Conservation (phyloP, 2,113 vertebrate species). For the Neofelis nebulosa region DNA sequence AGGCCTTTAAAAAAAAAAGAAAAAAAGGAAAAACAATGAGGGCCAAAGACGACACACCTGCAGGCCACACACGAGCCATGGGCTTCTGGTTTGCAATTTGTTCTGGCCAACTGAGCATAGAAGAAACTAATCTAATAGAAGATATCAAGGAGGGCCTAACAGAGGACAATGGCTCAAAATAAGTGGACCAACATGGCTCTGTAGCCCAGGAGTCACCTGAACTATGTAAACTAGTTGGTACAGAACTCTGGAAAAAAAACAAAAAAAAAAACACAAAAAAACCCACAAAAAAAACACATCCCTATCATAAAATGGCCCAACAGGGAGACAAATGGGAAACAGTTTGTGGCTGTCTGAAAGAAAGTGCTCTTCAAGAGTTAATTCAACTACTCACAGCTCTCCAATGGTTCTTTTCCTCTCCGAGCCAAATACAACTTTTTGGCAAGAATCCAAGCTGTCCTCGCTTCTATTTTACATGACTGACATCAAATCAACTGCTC, state of each 20-base stretch:
- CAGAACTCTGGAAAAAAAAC: neutral
- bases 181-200: neutral
- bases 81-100: neutral
- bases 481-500: conserved; percentile 24
- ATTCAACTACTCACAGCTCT: neutral
- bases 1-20: neutral
- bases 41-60: neutral
- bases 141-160: neutral
- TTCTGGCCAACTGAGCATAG: neutral
- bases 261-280: no score
- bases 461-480: neutral
- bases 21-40: neutral
- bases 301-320: neutral
- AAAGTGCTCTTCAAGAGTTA: conserved; percentile 4
- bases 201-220: neutral
- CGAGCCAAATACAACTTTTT: neutral
- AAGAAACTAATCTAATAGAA: neutral
- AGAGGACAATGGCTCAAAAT: neutral
- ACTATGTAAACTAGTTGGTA: neutral
- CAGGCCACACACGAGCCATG: neutral
- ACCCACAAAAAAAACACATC: neutral
- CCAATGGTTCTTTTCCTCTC: neutral
- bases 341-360: neutral
- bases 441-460: neutral
- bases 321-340: neutral